phyloP scores from a whole-genome alignment of 2,113 vertebrate species.

The Gallinago paraguaiae region DNA sequence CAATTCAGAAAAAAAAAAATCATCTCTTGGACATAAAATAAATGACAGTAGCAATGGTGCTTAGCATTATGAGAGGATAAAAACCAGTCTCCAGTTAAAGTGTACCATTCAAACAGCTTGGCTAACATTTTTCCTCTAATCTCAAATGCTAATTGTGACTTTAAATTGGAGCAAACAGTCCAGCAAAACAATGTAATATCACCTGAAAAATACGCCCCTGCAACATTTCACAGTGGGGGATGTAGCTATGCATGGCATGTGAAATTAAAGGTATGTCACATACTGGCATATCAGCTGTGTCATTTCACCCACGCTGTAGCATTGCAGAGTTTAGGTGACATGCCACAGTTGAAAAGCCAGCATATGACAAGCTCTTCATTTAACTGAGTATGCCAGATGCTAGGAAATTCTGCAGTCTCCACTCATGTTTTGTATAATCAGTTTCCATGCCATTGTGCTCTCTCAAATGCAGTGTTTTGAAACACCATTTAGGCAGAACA shows the following conservation, averaged over 20 bases:
- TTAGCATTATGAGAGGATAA: background rate
- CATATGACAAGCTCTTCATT: conserved; percentile 22
- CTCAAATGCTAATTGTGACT: conserved; percentile 21
- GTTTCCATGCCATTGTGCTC: background rate
- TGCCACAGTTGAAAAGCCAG: conserved; percentile 23
- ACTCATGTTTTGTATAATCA: conserved; percentile 13
- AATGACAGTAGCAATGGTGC: background rate
- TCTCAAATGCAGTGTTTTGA: conserved; percentile 12
- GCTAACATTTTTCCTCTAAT: background rate
- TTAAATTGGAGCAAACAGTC: background rate
- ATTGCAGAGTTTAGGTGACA: background rate
- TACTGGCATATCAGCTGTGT: background rate
- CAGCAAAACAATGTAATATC: background rate
- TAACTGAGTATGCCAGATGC: conserved; percentile 38
- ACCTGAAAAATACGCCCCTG: background rate
- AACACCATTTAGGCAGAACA: conserved; percentile 7
- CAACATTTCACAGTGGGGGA: background rate
- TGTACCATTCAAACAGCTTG: background rate
- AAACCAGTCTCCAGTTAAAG: background rate
- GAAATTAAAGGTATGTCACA: background rate
- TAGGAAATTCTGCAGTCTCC: conserved; percentile 28
- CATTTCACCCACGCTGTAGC: background rate
- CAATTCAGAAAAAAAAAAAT: background rate
- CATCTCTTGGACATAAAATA: background rate
- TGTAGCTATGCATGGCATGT: background rate